These are phyloP conservation scores for Phoxinus phoxinus DNA, from an alignment of 2,113 vertebrate genomes.

Conservation along the genomic window DNA sequence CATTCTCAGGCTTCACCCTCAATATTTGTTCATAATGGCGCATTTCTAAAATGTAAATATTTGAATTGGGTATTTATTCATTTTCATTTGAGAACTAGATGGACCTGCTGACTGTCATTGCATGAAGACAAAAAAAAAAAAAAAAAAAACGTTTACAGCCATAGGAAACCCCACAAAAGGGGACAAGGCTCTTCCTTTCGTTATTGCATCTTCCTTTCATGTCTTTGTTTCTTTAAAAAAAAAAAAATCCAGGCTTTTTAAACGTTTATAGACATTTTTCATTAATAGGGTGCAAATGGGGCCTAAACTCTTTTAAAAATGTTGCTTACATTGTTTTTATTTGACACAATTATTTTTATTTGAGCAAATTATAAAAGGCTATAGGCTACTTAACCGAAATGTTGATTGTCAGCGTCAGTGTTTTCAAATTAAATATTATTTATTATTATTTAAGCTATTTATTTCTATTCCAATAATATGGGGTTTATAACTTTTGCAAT, in stretches of 20 bases:
- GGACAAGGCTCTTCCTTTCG: background rate
- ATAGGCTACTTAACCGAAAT: background rate
- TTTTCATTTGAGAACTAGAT: slow-evolving; percentile 1
- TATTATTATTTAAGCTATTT: background rate
- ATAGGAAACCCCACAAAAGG: background rate
- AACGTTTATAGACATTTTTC: background rate
- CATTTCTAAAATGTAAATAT: slow-evolving; percentile 14
- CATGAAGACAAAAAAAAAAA: background rate
- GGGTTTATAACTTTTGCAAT: background rate
- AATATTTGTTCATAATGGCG: slow-evolving; percentile 4
- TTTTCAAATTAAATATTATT: background rate
- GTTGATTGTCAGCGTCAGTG: background rate
- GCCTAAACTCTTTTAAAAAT: background rate
- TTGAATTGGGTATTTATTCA: background rate
- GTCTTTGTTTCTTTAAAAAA: background rate
- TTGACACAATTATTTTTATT: background rate
- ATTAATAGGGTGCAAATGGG: background rate
- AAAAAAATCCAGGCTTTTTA: background rate
- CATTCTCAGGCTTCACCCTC: background rate
- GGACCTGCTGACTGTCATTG: background rate
- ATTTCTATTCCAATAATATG: background rate
- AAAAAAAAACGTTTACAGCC: background rate
- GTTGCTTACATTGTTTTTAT: background rate
- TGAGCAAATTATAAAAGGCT: background rate
- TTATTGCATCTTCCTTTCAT: background rate